Base-by-base conservation (phyloP, 2,888 invertebrate species). In the Apomyelois bistriatella region DNA sequence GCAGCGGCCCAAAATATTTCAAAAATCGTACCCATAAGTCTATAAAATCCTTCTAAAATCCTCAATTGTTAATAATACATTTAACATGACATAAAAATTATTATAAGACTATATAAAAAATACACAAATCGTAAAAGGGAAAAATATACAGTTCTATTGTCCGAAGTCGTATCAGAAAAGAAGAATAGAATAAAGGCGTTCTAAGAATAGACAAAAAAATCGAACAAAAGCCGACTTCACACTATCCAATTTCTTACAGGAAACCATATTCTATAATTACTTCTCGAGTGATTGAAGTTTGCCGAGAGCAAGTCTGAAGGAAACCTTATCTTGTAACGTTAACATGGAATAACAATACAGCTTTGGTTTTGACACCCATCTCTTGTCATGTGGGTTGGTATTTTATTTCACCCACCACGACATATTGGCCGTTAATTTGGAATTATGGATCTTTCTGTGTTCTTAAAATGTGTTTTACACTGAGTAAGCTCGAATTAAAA, bases 221-320 rank as follows among this genome's bases (percentile, higher is more conserved):
- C 5, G 13, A 46, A 46, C 43, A 46, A 46, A 46, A n/a, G 46
- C 10, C 15, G 46, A 32, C 46, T 32, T 32, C 8, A 32, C 30
- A 32, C 46, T 46, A 30, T 32, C 28, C 46, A 15, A 46, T 32
- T 28, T 43, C 28, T 43, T 35, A 9, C 42, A 43, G 46, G 32
- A 32, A 32, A 15, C 46, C 46, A 30, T 32, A 4, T 10, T 16
- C 16, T 32, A 46, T 46, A 46, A 46, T 46, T 35, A 46, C 46
- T 35, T 32, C 22, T 46, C 43, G 30, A 46, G 12, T 30, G 46
- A 46, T 43, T 43, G 43, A 43, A 43, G 43, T 43, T 9, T 6
- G 30, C 43, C 43, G 30, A 13, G 30, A 12, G 43, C 30, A 28
- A 35, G 8, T 10, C 22, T 5, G 8, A 15, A 2, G 22, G 43